A percentile compares a stretch with the other conserved stretches of the same genome.
Conservation (phyloP, 2,797 vertebrate species). For the Carcharodon carcharias region DNA sequence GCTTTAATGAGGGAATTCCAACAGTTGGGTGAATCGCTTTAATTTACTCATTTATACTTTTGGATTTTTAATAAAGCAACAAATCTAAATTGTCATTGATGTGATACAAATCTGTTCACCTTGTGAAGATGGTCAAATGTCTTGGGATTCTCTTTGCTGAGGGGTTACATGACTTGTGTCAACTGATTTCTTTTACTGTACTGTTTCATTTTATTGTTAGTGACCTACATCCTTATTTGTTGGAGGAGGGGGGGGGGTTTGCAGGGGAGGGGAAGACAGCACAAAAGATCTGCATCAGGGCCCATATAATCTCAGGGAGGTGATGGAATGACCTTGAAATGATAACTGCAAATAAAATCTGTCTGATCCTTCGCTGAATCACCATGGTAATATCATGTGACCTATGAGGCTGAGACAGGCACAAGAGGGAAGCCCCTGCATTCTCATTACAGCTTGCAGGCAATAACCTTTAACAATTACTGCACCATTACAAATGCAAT, state of each 20-base stretch:
- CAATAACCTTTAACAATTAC: background rate
- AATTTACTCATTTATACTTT: background rate
- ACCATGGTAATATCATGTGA: conserved; percentile 13
- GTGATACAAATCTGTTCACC: background rate
- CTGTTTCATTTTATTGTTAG: background rate
- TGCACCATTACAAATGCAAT: background rate
- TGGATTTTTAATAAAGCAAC: background rate
- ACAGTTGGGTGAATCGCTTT: background rate
- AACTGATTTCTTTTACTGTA: background rate
- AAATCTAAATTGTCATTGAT: too few relatives aligned
- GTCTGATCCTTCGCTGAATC: background rate
- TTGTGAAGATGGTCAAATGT: background rate
- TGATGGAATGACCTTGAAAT: conserved; percentile 22
- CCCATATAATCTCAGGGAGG: background rate
- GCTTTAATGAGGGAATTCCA: background rate
- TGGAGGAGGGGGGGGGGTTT: background rate
- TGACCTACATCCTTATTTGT: background rate
- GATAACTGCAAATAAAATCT: background rate
- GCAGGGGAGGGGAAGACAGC: background rate
- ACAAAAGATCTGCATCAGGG: background rate
- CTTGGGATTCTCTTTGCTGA: background rate
- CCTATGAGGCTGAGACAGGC: background rate
- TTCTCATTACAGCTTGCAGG: background rate
- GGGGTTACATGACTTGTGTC: background rate
- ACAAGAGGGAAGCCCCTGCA: background rate